These are phyloP conservation scores for Pyxicephalus adspersus DNA, from an alignment of 2,113 vertebrate species.

Conservation along the genomic window DNA sequence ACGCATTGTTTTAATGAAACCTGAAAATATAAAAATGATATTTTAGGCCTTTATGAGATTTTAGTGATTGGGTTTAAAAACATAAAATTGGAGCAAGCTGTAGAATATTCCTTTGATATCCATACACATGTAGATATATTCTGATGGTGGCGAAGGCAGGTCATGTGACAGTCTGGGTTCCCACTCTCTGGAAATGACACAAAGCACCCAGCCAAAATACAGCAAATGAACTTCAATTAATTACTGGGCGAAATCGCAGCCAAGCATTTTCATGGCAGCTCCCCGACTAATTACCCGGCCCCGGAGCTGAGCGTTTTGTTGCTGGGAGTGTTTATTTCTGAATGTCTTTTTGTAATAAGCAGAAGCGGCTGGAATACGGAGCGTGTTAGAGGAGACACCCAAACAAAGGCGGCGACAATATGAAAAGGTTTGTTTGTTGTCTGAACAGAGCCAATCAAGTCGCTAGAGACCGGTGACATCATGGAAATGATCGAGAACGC, in stretches of 20 bases:
- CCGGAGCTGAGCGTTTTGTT: slow-evolving; percentile 10
- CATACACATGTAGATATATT: no score
- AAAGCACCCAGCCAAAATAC: slow-evolving; percentile 17
- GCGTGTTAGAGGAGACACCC: not conserved
- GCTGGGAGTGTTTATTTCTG: slow-evolving; percentile 35
- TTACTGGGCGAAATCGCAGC: slow-evolving; percentile 39
- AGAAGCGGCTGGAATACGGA: slow-evolving; percentile 19
- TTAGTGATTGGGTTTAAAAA: no score
- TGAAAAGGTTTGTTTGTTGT: not conserved
- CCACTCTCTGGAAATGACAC: slow-evolving; percentile 15
- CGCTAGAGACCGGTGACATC: no score
- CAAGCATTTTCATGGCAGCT: slow-evolving; percentile 39
- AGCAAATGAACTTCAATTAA: slow-evolving; percentile 43
- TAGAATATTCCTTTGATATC: no score
- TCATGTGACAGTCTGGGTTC: not conserved
- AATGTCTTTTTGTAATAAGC: slow-evolving; percentile 23
- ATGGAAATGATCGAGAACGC: no score
- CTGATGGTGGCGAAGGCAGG: no score
- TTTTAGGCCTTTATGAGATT: no score
- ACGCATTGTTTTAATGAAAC: no score
- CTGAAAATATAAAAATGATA: no score
- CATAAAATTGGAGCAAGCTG: no score
- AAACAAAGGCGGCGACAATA: not conserved
- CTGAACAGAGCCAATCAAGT: not conserved
- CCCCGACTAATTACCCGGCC: slow-evolving; percentile 25